A percentile compares a stretch with the other conserved stretches of the same genome.
Conservation (phyloP, 2,888 invertebrate genomes). For the Pachymerium ferrugineum region DNA sequence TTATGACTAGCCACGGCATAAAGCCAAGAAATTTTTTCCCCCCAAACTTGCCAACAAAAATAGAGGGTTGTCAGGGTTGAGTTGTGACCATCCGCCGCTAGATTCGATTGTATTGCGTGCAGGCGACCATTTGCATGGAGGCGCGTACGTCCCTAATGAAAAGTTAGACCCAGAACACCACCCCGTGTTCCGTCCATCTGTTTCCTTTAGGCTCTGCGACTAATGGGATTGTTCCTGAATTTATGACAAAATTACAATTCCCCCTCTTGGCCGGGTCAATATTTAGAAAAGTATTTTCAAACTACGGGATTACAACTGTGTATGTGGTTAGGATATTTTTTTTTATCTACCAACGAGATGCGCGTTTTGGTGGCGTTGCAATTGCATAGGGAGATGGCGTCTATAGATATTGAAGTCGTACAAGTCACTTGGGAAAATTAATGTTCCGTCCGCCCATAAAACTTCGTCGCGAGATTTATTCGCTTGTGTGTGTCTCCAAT, state of each 20-base stretch:
- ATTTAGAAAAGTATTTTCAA: too few relatives aligned
- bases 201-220: neutral
- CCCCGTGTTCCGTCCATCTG: neutral
- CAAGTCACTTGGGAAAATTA: conserved; percentile 30
- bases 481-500: conserved; percentile 20
- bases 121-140: neutral
- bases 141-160: neutral
- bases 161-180: neutral
- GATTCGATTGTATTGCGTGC: neutral
- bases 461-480: conserved; percentile 29
- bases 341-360: neutral
- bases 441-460: conserved; percentile 29
- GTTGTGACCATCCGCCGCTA: neutral
- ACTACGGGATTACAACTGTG: too few relatives aligned
- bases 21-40: neutral
- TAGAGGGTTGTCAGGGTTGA: neutral
- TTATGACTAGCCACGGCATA: too few relatives aligned
- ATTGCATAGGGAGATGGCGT: conserved; percentile 13
- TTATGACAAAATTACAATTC: neutral
- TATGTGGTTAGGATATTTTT: neutral
- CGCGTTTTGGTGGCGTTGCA: neutral
- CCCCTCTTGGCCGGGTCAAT: neutral
- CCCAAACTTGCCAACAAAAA: too few relatives aligned
- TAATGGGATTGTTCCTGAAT: neutral
- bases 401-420: conserved; percentile 27